Evolutionary conservation across 2,113 vertebrate species (phyloP), one percentile per base, ranked within the genome.

Genomic region (Zootoca vivipara): DNA sequence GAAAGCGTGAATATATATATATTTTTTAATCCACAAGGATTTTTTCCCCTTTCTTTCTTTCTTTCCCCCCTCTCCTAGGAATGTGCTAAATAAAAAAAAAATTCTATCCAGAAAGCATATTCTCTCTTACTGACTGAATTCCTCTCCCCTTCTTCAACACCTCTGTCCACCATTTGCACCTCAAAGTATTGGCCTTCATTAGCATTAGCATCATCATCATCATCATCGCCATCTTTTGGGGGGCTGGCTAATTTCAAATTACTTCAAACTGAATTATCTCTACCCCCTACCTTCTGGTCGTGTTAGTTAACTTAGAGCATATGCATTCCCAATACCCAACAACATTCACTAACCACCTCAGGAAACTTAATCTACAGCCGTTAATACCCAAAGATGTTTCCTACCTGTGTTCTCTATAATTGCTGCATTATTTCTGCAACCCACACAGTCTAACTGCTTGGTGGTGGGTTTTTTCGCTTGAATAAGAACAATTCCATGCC

Each of bases 401-500:
- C 56, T 92, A 74, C 42, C 33, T 64, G 1, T 0, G 0, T 81
- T 42, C 83, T 83, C 77, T 35, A 78, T 42, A 92, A 80, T 1
- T 30, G 10, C 91, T 85, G 65, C 28, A 69, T 58, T 80, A 70
- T 91, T 93, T 93, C 85, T 46, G 46, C 82, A 86, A 22, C 5
- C 2, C 13, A 38, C 83, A 89, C 38, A 22, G 42, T 58, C 58
- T 18, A 1, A 33, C 69, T 67, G 42, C 0, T 80, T 7, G 12
- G 73, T 62, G 58, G 72, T 73, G 33, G 33, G 38, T n/a, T 91
- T 87, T 89, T 18, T 18, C 15, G 40, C 22, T 81, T 90, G 35
- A 10, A 79, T 1, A 9, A 70, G 87, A 91, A 92, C 20, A 92
- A 86, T 83, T 93, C 70, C 33, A 64, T 35, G 28, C 22, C 2